phyloP scores from a whole-genome alignment of 1,140 invertebrate genomes.

The Drosophila busckii region DNA sequence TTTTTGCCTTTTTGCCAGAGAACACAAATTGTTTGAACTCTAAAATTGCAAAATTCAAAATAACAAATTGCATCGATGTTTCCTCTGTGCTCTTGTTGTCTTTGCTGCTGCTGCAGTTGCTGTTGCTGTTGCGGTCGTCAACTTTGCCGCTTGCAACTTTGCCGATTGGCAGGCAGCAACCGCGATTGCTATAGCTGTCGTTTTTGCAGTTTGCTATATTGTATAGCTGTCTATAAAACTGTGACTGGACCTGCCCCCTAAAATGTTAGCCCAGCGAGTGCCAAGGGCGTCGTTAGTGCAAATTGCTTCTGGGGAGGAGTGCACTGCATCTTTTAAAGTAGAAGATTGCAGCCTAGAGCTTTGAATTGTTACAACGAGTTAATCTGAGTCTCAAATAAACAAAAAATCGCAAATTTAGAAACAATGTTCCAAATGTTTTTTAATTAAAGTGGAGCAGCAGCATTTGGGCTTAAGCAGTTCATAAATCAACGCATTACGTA shows the following conservation, averaged over 20 bases:
- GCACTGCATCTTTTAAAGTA: constrained; percentile 8
- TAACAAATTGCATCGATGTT: constrained; percentile 65
- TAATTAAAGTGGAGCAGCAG: neutral
- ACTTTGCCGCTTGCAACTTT: constrained; percentile 57
- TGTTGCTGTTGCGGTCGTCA: constrained; percentile 58
- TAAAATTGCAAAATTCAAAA: constrained; percentile 73
- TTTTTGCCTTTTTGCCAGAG: constrained; percentile 29
- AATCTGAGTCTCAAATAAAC: too few species aligned
- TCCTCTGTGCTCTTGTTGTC: constrained; percentile 25
- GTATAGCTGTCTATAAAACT: constrained; percentile 44
- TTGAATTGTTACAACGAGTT: too few species aligned
- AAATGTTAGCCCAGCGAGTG: constrained; percentile 24
- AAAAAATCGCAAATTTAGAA: too few species aligned
- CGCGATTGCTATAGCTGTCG: constrained; percentile 49
- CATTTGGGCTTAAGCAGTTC: too few species aligned
- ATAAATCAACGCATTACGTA: constrained; percentile 54
- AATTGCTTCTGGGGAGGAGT: constrained; percentile 44
- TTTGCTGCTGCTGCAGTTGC: constrained; percentile 10
- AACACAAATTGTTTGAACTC: constrained; percentile 54
- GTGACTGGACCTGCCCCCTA: constrained; percentile 37
- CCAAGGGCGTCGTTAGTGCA: constrained; percentile 63
- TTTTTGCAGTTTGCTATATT: constrained; percentile 5
- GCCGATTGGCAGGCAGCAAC: constrained; percentile 69
- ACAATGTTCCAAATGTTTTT: constrained; percentile 8
- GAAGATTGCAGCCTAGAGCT: too few species aligned